phyloP scores from a whole-genome alignment of 2,888 invertebrate genomes.

The Cephus nigrinus region DNA sequence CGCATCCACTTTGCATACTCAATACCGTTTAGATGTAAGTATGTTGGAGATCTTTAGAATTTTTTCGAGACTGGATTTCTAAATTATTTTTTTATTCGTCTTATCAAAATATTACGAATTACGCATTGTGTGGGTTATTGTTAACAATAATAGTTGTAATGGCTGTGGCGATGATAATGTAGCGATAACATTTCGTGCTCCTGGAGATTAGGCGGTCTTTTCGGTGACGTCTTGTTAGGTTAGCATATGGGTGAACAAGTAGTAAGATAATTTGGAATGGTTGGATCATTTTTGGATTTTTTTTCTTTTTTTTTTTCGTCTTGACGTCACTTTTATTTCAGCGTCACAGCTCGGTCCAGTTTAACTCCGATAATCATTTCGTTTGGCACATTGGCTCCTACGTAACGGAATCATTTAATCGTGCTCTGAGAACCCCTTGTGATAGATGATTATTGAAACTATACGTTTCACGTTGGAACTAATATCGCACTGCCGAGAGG shows the following conservation, averaged over 20 bases:
- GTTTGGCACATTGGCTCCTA: background rate
- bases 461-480: background rate
- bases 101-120: background rate
- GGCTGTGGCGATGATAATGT: background rate
- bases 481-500: background rate
- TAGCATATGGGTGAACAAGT: background rate
- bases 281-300: background rate
- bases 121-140: background rate
- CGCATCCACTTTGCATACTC: background rate
- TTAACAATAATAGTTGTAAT: background rate
- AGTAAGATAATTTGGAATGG: background rate
- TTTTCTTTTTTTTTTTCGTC: background rate
- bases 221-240: background rate
- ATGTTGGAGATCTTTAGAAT: background rate
- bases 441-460: slow-evolving; percentile 4
- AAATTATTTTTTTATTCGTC: background rate
- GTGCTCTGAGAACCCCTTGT: background rate
- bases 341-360: background rate
- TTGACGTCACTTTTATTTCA: background rate
- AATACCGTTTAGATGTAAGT: background rate
- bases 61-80: background rate
- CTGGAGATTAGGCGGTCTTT: background rate
- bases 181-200: background rate
- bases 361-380: background rate
- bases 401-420: background rate